Evolutionary conservation across 2,888 invertebrate species (phyloP), one percentile per base, ranked within the genome.

Genomic region (Heliconius charithonia): DNA sequence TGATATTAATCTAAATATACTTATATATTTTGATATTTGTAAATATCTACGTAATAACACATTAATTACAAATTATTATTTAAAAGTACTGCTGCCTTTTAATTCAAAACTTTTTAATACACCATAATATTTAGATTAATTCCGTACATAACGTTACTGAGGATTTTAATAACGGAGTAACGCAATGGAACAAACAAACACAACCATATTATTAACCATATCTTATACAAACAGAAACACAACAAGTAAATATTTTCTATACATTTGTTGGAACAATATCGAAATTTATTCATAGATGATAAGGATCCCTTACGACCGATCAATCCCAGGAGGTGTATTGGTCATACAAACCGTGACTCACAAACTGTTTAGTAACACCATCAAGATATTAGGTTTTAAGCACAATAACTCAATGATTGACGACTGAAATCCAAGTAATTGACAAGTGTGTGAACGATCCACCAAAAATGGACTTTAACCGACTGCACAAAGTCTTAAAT

Each of bases 381-480:
- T 73, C 80, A 71, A 59, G 76, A 76, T 51, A 80, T 80, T 78
- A 76, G 63, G 75, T 76, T 76, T 66, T 80, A 74, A 76, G 77
- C 79, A 78, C 70, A 78, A 77, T 80, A 69, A 66, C 79, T 77
- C 79, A 76, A 76, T 82, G 83, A 82, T 83, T 81, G 81, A 83
- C 83, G 69, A 76, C 81, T 65, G 45, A 78, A 81, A 83, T 56
- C 77, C 76, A 79, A 74, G 73, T 80, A 79, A 82, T 81, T 83
- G 83, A 80, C 82, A 81, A 78, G 82, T 81, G 82, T 75, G 6
- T 16, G 19, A 22, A n/a, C 16, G n/a, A n/a, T 41, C 29, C 51
- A 51, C 59, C 32, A 19, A 79, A 82, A 80, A 77, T 37, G 51
- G 29, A 78, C 78, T 75, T 45, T 74, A 76, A 70, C 22, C 0